A percentile compares a stretch with the other conserved stretches of the same genome.
Conservation (phyloP, 2,888 invertebrate genomes). For the Villa cingulata region DNA sequence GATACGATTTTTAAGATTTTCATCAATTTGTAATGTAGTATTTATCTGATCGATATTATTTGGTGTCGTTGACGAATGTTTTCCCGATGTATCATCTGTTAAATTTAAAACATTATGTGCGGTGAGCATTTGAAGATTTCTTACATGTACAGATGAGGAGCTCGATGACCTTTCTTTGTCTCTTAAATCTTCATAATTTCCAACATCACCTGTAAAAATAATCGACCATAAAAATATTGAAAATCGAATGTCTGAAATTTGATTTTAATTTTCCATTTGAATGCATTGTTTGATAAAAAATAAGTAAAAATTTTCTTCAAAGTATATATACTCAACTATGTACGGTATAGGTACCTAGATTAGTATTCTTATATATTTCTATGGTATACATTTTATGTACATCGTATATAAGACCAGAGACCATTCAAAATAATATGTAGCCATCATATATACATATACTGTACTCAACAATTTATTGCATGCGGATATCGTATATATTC, state of each 20-base stretch:
- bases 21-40: background rate
- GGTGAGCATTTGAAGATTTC: background rate
- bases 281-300: background rate
- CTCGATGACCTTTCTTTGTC: slow-evolving; percentile 13
- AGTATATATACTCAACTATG: too few relatives aligned
- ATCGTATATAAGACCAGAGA: too few relatives aligned
- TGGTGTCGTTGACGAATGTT: background rate
- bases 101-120: slow-evolving; percentile 8
- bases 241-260: slow-evolving; percentile 20
- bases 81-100: slow-evolving; percentile 5
- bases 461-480: too few relatives aligned
- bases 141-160: background rate
- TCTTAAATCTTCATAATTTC: slow-evolving; percentile 19
- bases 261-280: slow-evolving; percentile 31
- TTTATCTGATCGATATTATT: background rate
- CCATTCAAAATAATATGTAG: too few relatives aligned
- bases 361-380: too few relatives aligned
- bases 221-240: slow-evolving; percentile 5
- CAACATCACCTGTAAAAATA: slow-evolving; percentile 25
- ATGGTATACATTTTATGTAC: too few relatives aligned
- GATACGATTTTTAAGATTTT: background rate
- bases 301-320: too few relatives aligned
- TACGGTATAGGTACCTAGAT: too few relatives aligned
- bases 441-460: background rate
- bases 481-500: too few relatives aligned